Evolutionary conservation across 2,113 vertebrate genomes (phyloP), one percentile per base, ranked within the genome.

Genomic region (Forbesichthys agassizii): DNA sequence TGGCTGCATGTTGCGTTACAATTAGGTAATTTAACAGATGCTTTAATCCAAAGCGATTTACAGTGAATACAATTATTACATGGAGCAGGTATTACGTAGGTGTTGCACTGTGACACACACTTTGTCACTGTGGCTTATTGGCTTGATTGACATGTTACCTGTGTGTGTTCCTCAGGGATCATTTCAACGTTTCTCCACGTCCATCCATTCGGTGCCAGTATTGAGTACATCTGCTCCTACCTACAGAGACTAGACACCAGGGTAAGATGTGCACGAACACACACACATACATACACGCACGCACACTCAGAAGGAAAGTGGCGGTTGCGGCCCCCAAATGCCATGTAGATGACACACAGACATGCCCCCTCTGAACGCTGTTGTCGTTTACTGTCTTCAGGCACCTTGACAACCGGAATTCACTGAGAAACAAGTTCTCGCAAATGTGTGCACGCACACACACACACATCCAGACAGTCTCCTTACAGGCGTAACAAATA

Each of bases 181-280:
- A 94, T 94, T 69, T 93, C 93, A 9, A 93, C 94, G 0, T 94
- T 94, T 70, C 92, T 94, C 55, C 93, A 94, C 0, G 94, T 94
- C 69, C 93, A 95, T 80, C 92, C 92, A 0, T 94, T 93, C 75
- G 92, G 92, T 83, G 93, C 92, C 33, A 92, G 92, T 83, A 94
- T 93, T 36, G 93, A 94, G 76, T 94, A 93, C 79, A 94, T 94
- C 88, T 95, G 93, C 71, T 95, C 92, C 80, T 95, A 92, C 82
- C 83, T 94, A 74, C 89, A 94, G 74, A 92, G 90, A 16, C 89
- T 94, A 70, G 93, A 94, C 89, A 92, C 87, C 84, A 94, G 93
- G 74, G 92, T 93, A 88, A 61, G 52, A 33, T 42, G 49, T 42
- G 59, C 9, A 33, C 68, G 73, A 20, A 60, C 59, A 70, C 16